Percentiles rank a stretch among this genome's conserved stretches.
Conservation (phyloP, 2,797 vertebrate genomes). For the Darevskia nairensis region DNA sequence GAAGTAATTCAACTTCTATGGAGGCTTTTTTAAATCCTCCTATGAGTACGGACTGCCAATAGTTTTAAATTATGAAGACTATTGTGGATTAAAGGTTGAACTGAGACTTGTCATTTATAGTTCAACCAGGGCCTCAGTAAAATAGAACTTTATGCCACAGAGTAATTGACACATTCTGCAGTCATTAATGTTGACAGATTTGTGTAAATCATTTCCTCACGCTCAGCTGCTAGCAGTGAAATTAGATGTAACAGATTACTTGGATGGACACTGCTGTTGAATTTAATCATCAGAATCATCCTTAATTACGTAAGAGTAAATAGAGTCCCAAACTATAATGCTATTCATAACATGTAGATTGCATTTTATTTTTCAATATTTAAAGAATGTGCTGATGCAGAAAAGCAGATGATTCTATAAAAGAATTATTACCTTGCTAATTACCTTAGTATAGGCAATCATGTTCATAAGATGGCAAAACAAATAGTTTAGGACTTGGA, state of each 20-base stretch:
- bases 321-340: neutral
- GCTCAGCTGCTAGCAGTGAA: slow-evolving; percentile 50
- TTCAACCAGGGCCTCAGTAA: slow-evolving; percentile 20
- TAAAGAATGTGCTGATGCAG: neutral
- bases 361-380: neutral
- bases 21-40: slow-evolving; percentile 59
- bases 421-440: neutral
- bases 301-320: neutral
- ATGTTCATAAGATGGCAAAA: neutral
- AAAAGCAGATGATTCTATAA: too few species aligned
- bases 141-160: slow-evolving; percentile 15
- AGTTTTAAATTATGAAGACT: slow-evolving; percentile 55
- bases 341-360: neutral
- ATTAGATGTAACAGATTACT: slow-evolving; percentile 39
- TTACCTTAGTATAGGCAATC: neutral
- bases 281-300: slow-evolving; percentile 14
- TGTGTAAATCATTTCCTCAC: slow-evolving; percentile 40
- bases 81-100: slow-evolving; percentile 39
- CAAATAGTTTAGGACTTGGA: neutral
- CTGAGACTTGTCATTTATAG: slow-evolving; percentile 28
- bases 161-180: slow-evolving; percentile 10
- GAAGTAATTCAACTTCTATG: slow-evolving; percentile 61
- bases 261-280: neutral
- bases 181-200: slow-evolving; percentile 34
- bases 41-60: slow-evolving; percentile 51